Conservation (phyloP, 2,797 vertebrate species). For the Enteromius unitaeniatus region DNA sequence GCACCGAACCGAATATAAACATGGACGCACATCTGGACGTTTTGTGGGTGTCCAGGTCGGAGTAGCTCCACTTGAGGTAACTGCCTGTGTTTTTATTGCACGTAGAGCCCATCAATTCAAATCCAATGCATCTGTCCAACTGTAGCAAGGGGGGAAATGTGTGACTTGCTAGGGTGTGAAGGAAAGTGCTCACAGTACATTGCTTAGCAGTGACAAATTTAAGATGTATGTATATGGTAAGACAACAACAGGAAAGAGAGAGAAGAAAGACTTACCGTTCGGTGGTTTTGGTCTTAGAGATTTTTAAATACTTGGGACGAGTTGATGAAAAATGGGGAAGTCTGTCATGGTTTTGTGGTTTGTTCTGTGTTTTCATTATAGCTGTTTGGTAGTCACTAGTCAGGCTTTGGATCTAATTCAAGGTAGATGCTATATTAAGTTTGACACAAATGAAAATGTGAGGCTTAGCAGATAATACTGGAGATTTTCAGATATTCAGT, state of each 20-base stretch:
- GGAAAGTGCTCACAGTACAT: conserved; percentile 44
- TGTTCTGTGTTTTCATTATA: conserved; percentile 21
- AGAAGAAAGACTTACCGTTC: conserved; percentile 40
- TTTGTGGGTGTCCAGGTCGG: conserved; percentile 73
- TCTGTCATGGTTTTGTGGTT: conserved; percentile 20
- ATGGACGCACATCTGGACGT: conserved; percentile 73
- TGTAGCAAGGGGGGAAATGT: conserved; percentile 3
- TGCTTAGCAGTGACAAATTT: conserved; percentile 63
- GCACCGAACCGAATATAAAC: conserved; percentile 71
- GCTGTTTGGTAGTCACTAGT: conserved; percentile 1
- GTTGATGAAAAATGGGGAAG: conserved; percentile 1
- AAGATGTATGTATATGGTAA: conserved; percentile 54
- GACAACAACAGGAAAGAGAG: conserved; percentile 47
- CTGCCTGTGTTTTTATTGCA: conserved; percentile 68
- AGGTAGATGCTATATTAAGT: neutral
- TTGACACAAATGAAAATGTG: conserved; percentile 1
- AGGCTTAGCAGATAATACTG: neutral
- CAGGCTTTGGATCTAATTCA: neutral
- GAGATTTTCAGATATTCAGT: neutral
- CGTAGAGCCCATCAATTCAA: conserved; percentile 60
- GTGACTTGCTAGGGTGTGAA: conserved; percentile 45
- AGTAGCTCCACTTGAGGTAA: conserved; percentile 66
- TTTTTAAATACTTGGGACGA: neutral
- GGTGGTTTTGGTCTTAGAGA: conserved; percentile 23
- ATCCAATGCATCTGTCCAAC: conserved; percentile 30